phyloP scores from a whole-genome alignment of 1,140 invertebrate genomes.

The Drosophila kepulauana region DNA sequence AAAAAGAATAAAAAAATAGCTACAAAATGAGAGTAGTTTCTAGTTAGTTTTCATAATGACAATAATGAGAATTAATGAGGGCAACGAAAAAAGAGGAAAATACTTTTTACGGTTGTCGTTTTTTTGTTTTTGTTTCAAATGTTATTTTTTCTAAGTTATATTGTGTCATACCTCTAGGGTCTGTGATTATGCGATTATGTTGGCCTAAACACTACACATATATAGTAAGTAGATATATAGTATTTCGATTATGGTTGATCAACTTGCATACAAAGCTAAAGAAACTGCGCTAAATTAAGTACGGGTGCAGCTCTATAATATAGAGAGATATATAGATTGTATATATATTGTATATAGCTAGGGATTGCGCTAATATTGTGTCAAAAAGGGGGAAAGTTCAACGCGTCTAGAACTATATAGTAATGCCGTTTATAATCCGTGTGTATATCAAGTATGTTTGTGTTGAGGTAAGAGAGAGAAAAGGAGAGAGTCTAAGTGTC shows the following conservation, averaged over 20 bases:
- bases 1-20: not conserved
- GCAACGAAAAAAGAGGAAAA: not conserved
- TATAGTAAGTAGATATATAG: constrained; percentile 13
- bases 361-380: constrained; percentile 20
- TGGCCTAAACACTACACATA: constrained; percentile 40
- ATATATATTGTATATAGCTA: constrained; percentile 25
- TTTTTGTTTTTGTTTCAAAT: not conserved
- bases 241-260: constrained; percentile 22
- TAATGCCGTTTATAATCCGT: constrained; percentile 18
- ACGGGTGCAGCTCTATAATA: constrained; percentile 23
- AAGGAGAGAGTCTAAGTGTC: constrained; percentile 21
- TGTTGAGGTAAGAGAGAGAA: not conserved
- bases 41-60: constrained; percentile 17
- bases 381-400: constrained; percentile 11
- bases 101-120: not conserved
- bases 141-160: constrained; percentile 14
- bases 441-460: constrained; percentile 20
- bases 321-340: constrained; percentile 12
- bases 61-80: constrained; percentile 44
- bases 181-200: constrained; percentile 40
- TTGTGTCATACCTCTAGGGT: constrained; percentile 50
- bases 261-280: constrained; percentile 29
- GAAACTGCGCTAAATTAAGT: constrained; percentile 26
- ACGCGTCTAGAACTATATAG: constrained; percentile 27
- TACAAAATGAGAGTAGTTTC: constrained; percentile 34